phyloP scores from a whole-genome alignment of 1,140 invertebrate genomes.

The Psix sp. region DNA sequence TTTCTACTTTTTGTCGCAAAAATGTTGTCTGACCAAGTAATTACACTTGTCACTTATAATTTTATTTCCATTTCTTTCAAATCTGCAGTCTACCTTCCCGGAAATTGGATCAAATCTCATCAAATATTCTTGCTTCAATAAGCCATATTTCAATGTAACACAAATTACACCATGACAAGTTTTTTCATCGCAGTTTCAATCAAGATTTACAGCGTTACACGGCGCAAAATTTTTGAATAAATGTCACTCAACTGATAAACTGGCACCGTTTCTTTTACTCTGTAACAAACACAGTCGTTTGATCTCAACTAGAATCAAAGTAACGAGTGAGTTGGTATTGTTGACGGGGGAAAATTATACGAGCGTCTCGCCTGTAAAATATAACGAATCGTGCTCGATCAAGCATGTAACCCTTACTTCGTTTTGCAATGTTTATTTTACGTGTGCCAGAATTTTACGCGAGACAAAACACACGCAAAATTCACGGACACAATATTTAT shows the following conservation, averaged over 20 bases:
- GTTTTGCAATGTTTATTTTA: no score
- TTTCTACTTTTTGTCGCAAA: slow-evolving; percentile 2
- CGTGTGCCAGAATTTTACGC: no score
- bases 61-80: not conserved
- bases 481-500: slow-evolving; percentile 47
- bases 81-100: no score
- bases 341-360: no score
- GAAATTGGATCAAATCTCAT: slow-evolving; percentile 20
- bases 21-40: not conserved
- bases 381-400: no score
- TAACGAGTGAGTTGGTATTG: slow-evolving; percentile 6
- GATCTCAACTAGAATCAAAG: slow-evolving; percentile 28
- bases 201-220: slow-evolving; percentile 39
- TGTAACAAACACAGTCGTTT: slow-evolving; percentile 11
- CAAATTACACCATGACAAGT: slow-evolving; percentile 21
- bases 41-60: not conserved
- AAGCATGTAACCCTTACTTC: no score
- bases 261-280: slow-evolving; percentile 12
- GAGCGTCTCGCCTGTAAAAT: no score
- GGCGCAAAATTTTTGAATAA: slow-evolving; percentile 14
- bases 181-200: slow-evolving; percentile 16
- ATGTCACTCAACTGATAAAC: slow-evolving; percentile 12
- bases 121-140: slow-evolving; percentile 34
- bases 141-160: slow-evolving; percentile 39
- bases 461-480: slow-evolving; percentile 38